Evolutionary conservation across 2,113 vertebrate species (phyloP), one percentile per base, ranked within the genome.

Genomic region (Progne subis): DNA sequence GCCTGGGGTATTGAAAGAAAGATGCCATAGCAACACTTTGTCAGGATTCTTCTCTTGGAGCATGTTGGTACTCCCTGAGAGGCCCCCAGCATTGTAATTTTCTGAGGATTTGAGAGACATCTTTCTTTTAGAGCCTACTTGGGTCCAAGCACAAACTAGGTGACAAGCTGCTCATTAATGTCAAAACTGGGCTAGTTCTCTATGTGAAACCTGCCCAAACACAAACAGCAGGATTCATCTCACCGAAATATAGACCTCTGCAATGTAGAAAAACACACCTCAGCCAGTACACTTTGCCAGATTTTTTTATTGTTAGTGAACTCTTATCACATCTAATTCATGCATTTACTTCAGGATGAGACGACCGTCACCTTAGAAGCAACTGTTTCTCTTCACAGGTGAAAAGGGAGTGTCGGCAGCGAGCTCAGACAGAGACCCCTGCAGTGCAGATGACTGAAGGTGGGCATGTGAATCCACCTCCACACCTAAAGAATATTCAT

Each of bases 111-210:
- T 80, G 18, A 85, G 26, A 68, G 5, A 41, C 13, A 78, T 5
- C 26, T 84, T 75, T 15, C 12, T 75, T 80, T 50, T 56, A 56
- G 59, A 78, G 7, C 7, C 88, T 55, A 16, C 20, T 28, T 47
- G 29, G 69, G 34, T 46, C 37, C 41, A 60, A 82, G 18, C 8
- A 44, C n/a, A 69, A 82, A 44, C 7, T 15, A 71, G 32, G 29
- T 52, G 41, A 69, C 0, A 0, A 87, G 25, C 18, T 2, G 3
- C 55, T 26, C 50, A 44, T 44, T 78, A 32, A 17, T 47, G 17
- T 77, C 47, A 81, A 70, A 86, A 64, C 29, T 64, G 52, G 18
- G 8, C 5, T 44, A 19, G 21, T 21, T 86, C 3, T 57, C 4
- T 28, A 0, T 28, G 24, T 83, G 44, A 69, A 75, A 90, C 57